These are phyloP conservation scores for Kryptolebias marmoratus DNA, from an alignment of 2,113 vertebrate species.

Conservation along the genomic window DNA sequence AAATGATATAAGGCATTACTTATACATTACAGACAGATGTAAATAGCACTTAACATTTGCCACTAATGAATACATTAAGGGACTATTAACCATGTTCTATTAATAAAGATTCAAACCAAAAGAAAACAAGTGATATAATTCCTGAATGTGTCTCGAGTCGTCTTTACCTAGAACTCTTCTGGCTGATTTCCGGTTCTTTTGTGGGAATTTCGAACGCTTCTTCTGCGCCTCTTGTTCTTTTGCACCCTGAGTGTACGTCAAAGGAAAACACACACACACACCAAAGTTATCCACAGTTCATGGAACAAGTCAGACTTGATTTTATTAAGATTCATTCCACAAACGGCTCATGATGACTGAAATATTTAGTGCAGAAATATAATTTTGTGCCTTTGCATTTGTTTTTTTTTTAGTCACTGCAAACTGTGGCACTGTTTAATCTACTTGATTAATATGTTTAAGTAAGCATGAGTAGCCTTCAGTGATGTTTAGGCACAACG, in stretches of 20 bases:
- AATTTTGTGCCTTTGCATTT: no score
- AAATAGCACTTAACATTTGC: slow-evolving; percentile 76
- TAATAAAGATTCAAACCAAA: slow-evolving; percentile 64
- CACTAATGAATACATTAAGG: slow-evolving; percentile 74
- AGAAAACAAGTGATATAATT: slow-evolving; percentile 62
- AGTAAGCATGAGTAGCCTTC: no score
- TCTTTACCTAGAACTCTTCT: slow-evolving; percentile 44
- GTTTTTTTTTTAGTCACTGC: no score
- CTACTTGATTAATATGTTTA: no score
- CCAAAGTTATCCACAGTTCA: no score
- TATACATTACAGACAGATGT: slow-evolving; percentile 70
- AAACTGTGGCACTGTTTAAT: no score
- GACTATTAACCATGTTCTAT: slow-evolving; percentile 64
- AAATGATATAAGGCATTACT: slow-evolving; percentile 76
- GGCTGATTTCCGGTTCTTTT: slow-evolving; percentile 42
- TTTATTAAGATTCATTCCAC: no score
- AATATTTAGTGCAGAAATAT: no score
- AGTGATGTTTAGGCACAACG: no score
- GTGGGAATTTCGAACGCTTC: slow-evolving; percentile 36
- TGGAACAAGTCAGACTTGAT: no score
- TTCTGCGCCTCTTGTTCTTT: slow-evolving; percentile 33
- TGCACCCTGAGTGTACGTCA: slow-evolving; percentile 4
- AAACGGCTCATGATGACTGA: no score
- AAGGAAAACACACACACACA: neutral
- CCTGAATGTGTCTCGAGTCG: slow-evolving; percentile 60